Base-by-base conservation (phyloP, 2,888 invertebrate species). In the Drosophila stalkeri region DNA sequence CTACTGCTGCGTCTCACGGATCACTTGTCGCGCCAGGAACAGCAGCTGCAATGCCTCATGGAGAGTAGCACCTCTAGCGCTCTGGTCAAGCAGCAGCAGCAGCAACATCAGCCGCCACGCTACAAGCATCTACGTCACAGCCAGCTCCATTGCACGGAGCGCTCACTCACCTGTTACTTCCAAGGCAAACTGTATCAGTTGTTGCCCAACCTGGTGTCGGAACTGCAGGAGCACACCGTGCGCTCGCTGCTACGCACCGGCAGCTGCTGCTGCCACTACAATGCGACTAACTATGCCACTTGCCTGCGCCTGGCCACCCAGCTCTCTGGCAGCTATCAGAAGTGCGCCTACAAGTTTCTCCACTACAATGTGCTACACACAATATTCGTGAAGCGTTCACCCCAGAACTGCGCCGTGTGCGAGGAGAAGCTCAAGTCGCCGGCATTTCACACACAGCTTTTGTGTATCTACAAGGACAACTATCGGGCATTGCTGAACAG, bases 211-310 rank as follows among this genome's bases (percentile, higher is more conserved):
- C 69, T 92, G 4, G 68, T 79, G 8, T 33, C 66, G 0, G 85
- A 89, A 14, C 66, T 92, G 52, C 91, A 92, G 59, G 90, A 91
- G 59, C 82, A 88, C 16, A 82, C 90, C 2, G 77, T 92, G 12
- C 86, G 89, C 16, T 90, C 89, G 41, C 81, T 93, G 3, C 75
- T 90, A 14, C 91, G 89, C 33, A 87, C 90, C 5, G 91, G 91
- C 18, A 81, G 92, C 35, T 93, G 93, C 51, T 93, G 93, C 54
- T 93, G 93, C 33, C 92, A 92, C 62, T 93, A 90, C 56, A 91
- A 88, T 23, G 67, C 87, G 4, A 52, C 73, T 3, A 91, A 90
- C 39, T 88, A 91, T 35, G 77, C 80, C 47, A 82, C 81, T 3
- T 88, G 92, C 20, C 73, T 93, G 11, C 75, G 77, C 5, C 57